Conservation (phyloP, 2,113 vertebrate species). For the Ictidomys tridecemlineatus region DNA sequence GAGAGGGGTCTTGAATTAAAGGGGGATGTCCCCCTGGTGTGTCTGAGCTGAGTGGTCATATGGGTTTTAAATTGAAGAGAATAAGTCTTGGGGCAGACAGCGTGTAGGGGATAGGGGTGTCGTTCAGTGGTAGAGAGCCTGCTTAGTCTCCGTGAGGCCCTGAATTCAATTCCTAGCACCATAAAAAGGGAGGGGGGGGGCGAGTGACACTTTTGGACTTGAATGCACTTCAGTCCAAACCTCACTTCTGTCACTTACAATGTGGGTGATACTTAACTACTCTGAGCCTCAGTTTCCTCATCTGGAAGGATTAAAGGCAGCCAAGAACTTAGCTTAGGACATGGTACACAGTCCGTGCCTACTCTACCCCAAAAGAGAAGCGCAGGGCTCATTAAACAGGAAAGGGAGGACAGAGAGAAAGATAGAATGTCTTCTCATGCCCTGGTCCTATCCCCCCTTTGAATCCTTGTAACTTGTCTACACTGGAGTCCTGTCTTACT, state of each 20-base stretch:
- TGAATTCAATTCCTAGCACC: neutral
- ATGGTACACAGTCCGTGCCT: neutral
- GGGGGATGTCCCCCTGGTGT: neutral
- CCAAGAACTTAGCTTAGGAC: neutral
- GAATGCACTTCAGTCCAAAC: neutral
- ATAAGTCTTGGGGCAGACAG: neutral
- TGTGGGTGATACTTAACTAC: neutral
- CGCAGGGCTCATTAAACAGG: neutral
- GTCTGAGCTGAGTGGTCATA: neutral
- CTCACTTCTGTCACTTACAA: neutral
- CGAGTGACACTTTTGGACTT: neutral
- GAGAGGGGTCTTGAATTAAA: neutral
- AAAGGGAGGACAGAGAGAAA: neutral
- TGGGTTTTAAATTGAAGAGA: slow-evolving; percentile 45
- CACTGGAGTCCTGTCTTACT: neutral
- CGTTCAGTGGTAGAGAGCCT: neutral
- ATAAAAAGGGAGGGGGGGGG: neutral
- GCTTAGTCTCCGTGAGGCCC: too few species aligned
- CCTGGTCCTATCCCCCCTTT: neutral
- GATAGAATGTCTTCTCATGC: neutral
- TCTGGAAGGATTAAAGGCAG: neutral
- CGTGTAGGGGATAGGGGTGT: neutral
- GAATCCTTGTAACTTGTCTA: neutral
- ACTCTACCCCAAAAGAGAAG: neutral
- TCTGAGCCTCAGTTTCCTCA: neutral